Evolutionary conservation across 2,888 invertebrate species (phyloP).

Genomic region (Malthinus seriepunctatus): DNA sequence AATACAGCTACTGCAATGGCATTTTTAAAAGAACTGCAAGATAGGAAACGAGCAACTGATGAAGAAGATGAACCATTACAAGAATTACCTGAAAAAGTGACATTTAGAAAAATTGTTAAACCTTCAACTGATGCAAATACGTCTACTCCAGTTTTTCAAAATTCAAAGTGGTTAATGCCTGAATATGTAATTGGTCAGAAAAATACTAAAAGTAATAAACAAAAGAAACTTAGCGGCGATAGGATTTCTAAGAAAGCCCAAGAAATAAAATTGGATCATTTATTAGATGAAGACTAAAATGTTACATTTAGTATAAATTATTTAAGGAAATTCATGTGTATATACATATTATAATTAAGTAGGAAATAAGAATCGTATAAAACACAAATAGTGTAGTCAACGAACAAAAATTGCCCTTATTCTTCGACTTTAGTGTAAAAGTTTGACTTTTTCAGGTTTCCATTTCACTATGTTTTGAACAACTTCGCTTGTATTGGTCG

Average conservation of each 20-base stretch:
- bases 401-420: no score
- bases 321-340: neutral
- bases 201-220: constrained; percentile 58
- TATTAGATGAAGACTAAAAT: constrained; percentile 58
- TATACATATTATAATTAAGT: no score
- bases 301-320: constrained; percentile 27
- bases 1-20: constrained; percentile 78
- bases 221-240: constrained; percentile 29
- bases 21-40: constrained; percentile 72
- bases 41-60: constrained; percentile 50
- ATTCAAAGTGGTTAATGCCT: constrained; percentile 77
- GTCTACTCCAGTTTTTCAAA: constrained; percentile 59
- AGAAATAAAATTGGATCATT: constrained; percentile 59
- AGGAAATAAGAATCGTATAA: no score
- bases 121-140: constrained; percentile 42
- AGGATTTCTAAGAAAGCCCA: constrained; percentile 42
- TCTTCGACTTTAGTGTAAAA: no score
- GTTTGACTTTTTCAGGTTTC: no score
- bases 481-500: no score
- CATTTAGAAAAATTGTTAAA: constrained; percentile 45
- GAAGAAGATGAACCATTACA: constrained; percentile 22
- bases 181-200: constrained; percentile 79
- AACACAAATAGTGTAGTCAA: no score
- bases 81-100: constrained; percentile 41
- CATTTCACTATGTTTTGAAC: no score